phyloP scores from a whole-genome alignment of 2,113 vertebrate genomes.

The Notothenia rossii region DNA sequence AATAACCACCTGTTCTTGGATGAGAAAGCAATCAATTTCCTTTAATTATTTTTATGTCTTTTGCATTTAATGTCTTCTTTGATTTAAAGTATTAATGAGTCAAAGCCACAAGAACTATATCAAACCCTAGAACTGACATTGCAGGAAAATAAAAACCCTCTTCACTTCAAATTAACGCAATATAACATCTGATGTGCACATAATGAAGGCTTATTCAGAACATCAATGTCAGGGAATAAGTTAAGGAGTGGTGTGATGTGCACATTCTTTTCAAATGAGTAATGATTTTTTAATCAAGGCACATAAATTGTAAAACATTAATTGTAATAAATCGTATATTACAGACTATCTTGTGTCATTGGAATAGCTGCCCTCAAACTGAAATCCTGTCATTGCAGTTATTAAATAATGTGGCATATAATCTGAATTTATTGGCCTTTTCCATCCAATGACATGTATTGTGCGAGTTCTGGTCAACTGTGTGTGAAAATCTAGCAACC shows the following conservation, averaged over 20 bases:
- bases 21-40: not conserved
- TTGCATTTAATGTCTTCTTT: not conserved
- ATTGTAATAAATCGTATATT: conserved; percentile 16
- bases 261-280: conserved; percentile 25
- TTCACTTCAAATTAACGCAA: not conserved
- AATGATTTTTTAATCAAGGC: not conserved
- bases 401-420: not conserved
- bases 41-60: not conserved
- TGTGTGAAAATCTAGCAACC: not conserved
- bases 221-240: not conserved
- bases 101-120: not conserved
- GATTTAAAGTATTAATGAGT: too few relatives aligned
- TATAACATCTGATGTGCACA: not conserved
- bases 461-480: not conserved
- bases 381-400: not conserved
- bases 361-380: not conserved
- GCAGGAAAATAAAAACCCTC: not conserved
- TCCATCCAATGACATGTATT: not conserved
- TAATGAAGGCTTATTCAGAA: not conserved
- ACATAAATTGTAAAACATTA: not conserved
- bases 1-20: not conserved
- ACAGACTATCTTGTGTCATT: not conserved
- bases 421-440: not conserved
- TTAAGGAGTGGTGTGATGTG: not conserved
- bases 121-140: not conserved